phyloP scores from a whole-genome alignment of 2,888 invertebrate genomes.

The Epistrophe eligans region DNA sequence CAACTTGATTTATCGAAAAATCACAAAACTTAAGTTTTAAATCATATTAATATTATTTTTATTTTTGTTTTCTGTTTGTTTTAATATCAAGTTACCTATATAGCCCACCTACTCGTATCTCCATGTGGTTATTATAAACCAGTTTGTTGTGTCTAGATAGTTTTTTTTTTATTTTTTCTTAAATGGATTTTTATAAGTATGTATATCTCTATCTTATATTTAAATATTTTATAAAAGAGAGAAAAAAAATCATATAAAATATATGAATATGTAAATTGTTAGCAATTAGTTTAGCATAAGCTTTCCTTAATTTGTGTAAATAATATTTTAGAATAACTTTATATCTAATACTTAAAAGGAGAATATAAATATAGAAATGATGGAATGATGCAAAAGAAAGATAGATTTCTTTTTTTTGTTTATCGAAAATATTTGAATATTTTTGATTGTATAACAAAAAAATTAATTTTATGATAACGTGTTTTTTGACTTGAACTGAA shows the following conservation, averaged over 20 bases:
- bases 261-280: conserved; percentile 58
- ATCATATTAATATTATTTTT: conserved; percentile 49
- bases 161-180: conserved; percentile 10
- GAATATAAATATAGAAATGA: conserved; percentile 70
- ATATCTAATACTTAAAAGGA: conserved; percentile 20
- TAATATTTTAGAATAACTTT: conserved; percentile 16
- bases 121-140: conserved; percentile 45
- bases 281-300: conserved; percentile 70
- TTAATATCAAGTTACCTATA: conserved; percentile 7
- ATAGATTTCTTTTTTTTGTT: conserved; percentile 31
- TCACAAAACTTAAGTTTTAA: conserved; percentile 60
- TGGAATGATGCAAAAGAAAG: conserved; percentile 50
- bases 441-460: background rate
- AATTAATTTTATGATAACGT: conserved; percentile 1
- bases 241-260: background rate
- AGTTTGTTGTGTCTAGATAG: conserved; percentile 45
- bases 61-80: conserved; percentile 21
- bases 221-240: conserved; percentile 4
- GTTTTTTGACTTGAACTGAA: background rate
- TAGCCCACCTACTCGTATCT: conserved; percentile 54
- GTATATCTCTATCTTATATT: background rate
- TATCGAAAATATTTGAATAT: background rate
- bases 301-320: conserved; percentile 65
- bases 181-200: background rate
- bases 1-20: conserved; percentile 60